Percentiles rank a stretch among this genome's conserved stretches.
Conservation (phyloP, 64 coral and sea anemone genomes). For the Astreopora myriophthalma region DNA sequence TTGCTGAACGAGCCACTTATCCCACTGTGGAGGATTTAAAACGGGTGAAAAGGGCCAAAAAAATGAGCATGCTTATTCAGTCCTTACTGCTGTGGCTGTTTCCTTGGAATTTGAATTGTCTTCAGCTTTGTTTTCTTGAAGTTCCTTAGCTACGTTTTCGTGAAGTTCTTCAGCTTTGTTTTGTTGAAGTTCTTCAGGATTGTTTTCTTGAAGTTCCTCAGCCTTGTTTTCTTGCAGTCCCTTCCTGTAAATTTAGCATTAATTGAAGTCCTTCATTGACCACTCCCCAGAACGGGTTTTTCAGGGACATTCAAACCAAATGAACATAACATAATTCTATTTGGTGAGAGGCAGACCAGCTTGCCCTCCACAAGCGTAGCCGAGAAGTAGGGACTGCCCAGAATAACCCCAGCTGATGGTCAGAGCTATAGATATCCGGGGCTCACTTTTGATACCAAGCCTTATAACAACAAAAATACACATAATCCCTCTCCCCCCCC, state of each 20-base stretch:
- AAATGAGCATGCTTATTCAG: not conserved
- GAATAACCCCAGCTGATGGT: too few relatives aligned
- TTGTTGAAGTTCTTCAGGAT: too few relatives aligned
- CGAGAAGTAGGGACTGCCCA: too few relatives aligned
- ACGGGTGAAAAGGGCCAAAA: not conserved
- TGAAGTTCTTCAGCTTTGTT: not conserved
- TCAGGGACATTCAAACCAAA: too few relatives aligned
- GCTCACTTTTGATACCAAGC: too few relatives aligned
- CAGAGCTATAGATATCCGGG: too few relatives aligned
- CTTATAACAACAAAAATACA: too few relatives aligned
- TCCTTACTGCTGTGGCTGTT: not conserved
- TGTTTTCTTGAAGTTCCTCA: not conserved
- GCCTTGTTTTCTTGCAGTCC: not conserved
- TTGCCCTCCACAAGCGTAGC: too few relatives aligned
- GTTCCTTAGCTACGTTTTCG: not conserved
- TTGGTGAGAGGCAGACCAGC: too few relatives aligned
- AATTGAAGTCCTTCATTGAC: not conserved
- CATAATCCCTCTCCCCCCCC: too few relatives aligned
- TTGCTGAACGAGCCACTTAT: not conserved
- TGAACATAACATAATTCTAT: too few relatives aligned
- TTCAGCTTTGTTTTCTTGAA: not conserved
- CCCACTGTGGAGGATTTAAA: not conserved
- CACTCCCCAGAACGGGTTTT: too few relatives aligned
- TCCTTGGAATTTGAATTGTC: not conserved
- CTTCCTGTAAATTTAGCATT: not conserved